Evolutionary conservation across 2,888 invertebrate genomes (phyloP).

Genomic region (Epistrophella euchroma): DNA sequence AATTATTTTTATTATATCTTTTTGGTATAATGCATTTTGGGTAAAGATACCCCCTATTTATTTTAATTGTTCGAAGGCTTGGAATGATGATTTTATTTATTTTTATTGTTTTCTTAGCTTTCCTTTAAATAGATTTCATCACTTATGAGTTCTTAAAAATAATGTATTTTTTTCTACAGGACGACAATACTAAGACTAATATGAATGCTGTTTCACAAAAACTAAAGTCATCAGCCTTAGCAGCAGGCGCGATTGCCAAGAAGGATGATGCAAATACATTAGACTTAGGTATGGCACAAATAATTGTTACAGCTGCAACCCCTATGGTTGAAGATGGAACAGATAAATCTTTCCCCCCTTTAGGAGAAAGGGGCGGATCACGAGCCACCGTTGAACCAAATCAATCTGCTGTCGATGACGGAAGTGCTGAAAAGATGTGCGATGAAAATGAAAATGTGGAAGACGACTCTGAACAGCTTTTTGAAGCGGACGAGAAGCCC

Average conservation of each 20-base stretch:
- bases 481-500: conserved; percentile 77
- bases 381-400: conserved; percentile 77
- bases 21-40: no score
- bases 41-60: no score
- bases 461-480: conserved; percentile 69
- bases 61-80: no score
- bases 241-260: conserved; percentile 70
- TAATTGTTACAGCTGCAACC: conserved; percentile 96
- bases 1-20: no score
- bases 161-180: conserved; percentile 77
- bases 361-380: conserved; percentile 80
- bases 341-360: conserved; percentile 91
- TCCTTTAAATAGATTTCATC: background rate
- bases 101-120: no score
- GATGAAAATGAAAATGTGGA: conserved; percentile 71
- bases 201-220: conserved; percentile 80
- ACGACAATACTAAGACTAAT: conserved; percentile 81
- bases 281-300: conserved; percentile 93
- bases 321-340: conserved; percentile 93
- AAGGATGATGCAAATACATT: conserved; percentile 84
- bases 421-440: conserved; percentile 43
- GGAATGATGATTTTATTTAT: no score
- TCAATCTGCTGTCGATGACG: conserved; percentile 52
- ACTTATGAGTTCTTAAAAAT: background rate
- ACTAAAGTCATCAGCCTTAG: conserved; percentile 78